A percentile compares a stretch with the other conserved stretches of the same genome.
These are phyloP conservation scores for Sylvietta virens DNA, from an alignment of 2,113 vertebrate species.

Conservation along the genomic window DNA sequence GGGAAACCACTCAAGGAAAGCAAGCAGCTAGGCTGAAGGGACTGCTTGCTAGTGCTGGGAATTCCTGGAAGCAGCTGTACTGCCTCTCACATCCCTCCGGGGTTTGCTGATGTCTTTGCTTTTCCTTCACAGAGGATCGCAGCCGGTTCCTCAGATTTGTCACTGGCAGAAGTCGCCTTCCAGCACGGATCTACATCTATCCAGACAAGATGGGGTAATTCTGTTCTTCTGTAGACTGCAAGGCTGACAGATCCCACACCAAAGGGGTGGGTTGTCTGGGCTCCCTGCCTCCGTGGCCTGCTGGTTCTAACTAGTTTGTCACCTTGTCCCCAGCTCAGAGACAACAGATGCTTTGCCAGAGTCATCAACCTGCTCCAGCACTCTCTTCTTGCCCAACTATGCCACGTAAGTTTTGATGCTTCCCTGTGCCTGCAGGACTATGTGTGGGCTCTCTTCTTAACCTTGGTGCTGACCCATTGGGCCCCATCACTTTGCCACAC, in stretches of 20 bases:
- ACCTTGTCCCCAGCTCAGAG: conserved; percentile 76
- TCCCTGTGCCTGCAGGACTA: not conserved
- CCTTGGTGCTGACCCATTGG: not conserved
- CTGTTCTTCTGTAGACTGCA: not conserved
- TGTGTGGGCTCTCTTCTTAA: not conserved
- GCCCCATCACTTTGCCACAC: not conserved
- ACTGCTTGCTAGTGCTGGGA: not conserved
- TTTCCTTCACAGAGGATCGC: conserved; percentile 86
- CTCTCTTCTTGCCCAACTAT: conserved; percentile 93
- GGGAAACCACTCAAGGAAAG: not conserved
- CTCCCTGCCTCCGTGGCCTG: not conserved
- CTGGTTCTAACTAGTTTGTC: not conserved
- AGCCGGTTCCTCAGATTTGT: conserved; percentile 97
- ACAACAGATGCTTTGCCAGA: conserved; percentile 91
- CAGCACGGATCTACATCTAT: conserved; percentile 93
- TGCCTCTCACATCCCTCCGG: not conserved
- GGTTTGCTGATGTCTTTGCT: not conserved
- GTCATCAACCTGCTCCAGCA: conserved; percentile 96
- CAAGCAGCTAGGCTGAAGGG: not conserved
- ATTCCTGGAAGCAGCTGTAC: not conserved
- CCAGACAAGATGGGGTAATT: conserved; percentile 92
- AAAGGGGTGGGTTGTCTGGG: not conserved
- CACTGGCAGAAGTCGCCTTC: conserved; percentile 94
- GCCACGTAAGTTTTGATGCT: conserved; percentile 77
- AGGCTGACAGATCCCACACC: not conserved